Base-by-base conservation (phyloP, 2,888 invertebrate species). In the Cantharis lateralis region DNA sequence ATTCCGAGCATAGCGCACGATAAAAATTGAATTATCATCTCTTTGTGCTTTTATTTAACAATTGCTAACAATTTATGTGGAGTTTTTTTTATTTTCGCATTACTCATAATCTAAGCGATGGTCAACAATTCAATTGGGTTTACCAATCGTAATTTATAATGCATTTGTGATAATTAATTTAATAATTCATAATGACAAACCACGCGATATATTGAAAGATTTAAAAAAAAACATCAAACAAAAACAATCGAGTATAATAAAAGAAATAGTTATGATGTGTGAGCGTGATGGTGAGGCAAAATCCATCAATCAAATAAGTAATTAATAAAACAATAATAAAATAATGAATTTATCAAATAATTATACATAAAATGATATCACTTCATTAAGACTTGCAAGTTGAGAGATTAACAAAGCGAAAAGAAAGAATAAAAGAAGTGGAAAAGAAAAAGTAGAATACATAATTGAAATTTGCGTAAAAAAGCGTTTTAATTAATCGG, bases 401-500 rank as follows among this genome's bases (percentile, higher is more conserved):
- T 3, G 11, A 5, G 13, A 13, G 32, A 32, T 13, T 32, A 32
- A n/a, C 5, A 13, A 32, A 13, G 13, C 4, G 13, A n/a, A 13
- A 5, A 13, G 13, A 13, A 32, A 5, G 4, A 32, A 32, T 10
- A 26, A 26, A 26, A 10, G 1, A 10, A 26, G 2, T 10, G 10
- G 13, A 4, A 32, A 32, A 32, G 32, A 32, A 32, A 32, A 32
- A 13, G 32, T 15, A 5, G 32, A 20, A 20, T 18, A 18, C 1
- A n/a, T 18, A 70, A 28, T 32, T 24, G 32, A 24, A 62, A 71
- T 63, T 15, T 15, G 15, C 63, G n/a, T 9, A 63, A 15, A 20
- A 64, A 32, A 10, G 70, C 70, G 71, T 74, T 70, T 63, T 48
- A 71, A 74, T 32, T 71, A 74, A 71, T 76, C 76, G 70, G 74